A percentile compares a stretch with the other conserved stretches of the same genome.
These are phyloP conservation scores for Leiothrix lutea DNA, from an alignment of 2,113 vertebrate species.

Conservation along the genomic window DNA sequence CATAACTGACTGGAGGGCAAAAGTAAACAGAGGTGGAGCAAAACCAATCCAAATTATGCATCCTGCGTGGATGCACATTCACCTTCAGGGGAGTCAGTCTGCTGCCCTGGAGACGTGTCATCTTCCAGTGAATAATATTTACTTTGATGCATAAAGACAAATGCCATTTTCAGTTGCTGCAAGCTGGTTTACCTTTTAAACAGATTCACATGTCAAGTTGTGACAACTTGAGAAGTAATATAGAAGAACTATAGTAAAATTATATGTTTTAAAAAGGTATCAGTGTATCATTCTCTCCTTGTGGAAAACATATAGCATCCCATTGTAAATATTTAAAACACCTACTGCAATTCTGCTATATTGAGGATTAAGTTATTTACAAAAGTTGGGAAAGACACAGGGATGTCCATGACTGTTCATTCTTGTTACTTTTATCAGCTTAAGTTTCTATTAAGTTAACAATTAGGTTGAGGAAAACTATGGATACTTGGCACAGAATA, in stretches of 20 bases:
- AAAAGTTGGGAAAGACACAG: neutral
- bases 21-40: slow-evolving; percentile 44
- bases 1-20: slow-evolving; percentile 14
- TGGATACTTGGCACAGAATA: neutral
- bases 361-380: neutral
- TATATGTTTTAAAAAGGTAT: neutral
- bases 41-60: neutral
- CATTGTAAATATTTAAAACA: neutral
- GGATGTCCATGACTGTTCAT: neutral
- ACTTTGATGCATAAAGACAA: slow-evolving; percentile 26
- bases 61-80: neutral
- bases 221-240: neutral
- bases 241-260: neutral
- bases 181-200: neutral
- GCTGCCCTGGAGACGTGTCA: slow-evolving; percentile 7
- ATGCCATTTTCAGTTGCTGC: slow-evolving; percentile 11
- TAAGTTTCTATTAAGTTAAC: neutral
- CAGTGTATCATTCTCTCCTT: neutral
- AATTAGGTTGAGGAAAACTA: neutral
- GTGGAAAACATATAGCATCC: neutral
- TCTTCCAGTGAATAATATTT: neutral
- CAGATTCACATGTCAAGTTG: neutral
- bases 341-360: neutral
- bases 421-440: neutral
- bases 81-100: neutral